Conservation (phyloP, 1,140 invertebrate species). For the Phocides pigmalion region DNA sequence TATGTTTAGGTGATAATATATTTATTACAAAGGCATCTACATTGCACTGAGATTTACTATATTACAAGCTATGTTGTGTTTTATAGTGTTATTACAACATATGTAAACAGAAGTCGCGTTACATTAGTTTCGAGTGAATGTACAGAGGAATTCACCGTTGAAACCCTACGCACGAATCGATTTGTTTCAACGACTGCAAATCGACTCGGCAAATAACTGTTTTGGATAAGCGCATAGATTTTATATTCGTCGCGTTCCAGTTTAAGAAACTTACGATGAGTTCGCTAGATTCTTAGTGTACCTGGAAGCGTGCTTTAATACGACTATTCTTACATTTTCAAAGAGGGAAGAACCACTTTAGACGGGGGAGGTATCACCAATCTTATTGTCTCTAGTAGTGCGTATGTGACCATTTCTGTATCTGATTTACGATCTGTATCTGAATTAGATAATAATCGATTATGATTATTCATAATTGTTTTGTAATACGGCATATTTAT, state of each 20-base stretch:
- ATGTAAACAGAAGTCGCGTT: constrained; percentile 18
- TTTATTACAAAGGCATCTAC: too few relatives aligned
- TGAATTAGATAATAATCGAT: too few relatives aligned
- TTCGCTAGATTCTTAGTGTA: not conserved
- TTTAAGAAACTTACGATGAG: not conserved
- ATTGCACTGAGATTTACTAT: not conserved
- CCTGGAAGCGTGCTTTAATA: too few relatives aligned
- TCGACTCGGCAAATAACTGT: constrained; percentile 19
- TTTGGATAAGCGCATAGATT: not conserved
- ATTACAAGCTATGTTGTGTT: not conserved
- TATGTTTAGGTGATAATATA: too few relatives aligned
- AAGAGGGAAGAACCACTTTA: too few relatives aligned
- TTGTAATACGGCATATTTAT: too few relatives aligned
- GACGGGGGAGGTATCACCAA: too few relatives aligned
- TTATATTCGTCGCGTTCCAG: constrained; percentile 1
- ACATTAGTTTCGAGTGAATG: constrained; percentile 16
- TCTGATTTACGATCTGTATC: too few relatives aligned
- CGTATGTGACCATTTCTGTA: too few relatives aligned
- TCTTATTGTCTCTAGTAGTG: too few relatives aligned
- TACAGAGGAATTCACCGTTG: constrained; percentile 13
- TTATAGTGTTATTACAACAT: constrained; percentile 8
- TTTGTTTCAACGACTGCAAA: constrained; percentile 25
- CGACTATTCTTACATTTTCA: too few relatives aligned
- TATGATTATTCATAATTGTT: too few relatives aligned
- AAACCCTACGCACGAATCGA: constrained; percentile 26